Conservation (phyloP, 2,113 vertebrate species). For the Saiga tatarica region DNA sequence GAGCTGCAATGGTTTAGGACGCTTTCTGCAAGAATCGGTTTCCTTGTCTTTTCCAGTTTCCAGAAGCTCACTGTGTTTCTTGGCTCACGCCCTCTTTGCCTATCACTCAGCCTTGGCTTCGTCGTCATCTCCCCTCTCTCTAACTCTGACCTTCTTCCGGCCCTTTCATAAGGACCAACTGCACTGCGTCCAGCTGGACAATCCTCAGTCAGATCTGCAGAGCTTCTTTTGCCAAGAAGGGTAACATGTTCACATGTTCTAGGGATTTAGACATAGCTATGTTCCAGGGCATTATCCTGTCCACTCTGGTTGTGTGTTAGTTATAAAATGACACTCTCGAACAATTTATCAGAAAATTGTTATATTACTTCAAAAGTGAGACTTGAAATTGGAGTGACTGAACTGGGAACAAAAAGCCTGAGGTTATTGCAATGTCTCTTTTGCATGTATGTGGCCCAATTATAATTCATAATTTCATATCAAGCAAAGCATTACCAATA, state of each 20-base stretch:
- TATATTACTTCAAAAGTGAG: background rate
- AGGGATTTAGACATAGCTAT: background rate
- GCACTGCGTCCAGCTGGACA: background rate
- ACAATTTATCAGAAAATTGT: background rate
- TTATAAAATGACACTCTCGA: background rate
- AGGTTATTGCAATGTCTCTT: background rate
- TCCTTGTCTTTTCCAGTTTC: too few relatives aligned
- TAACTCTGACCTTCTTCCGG: background rate
- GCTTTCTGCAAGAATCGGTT: fast-evolving
- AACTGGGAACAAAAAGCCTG: background rate
- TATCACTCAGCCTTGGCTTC: fast-evolving
- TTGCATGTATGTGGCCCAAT: background rate
- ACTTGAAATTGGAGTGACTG: background rate
- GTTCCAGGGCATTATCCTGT: background rate
- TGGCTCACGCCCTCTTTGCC: fast-evolving
- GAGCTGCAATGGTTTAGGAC: fast-evolving
- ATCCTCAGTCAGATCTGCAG: background rate
- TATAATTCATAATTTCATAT: background rate
- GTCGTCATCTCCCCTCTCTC: fast-evolving
- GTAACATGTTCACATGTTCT: background rate
- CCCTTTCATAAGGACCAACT: background rate
- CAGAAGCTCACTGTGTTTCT: background rate
- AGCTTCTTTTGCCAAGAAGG: background rate
- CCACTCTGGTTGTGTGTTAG: background rate
- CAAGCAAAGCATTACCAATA: background rate